Evolutionary conservation across 1,140 invertebrate genomes (phyloP).

Genomic region (Caenorhabditis inopinata): DNA sequence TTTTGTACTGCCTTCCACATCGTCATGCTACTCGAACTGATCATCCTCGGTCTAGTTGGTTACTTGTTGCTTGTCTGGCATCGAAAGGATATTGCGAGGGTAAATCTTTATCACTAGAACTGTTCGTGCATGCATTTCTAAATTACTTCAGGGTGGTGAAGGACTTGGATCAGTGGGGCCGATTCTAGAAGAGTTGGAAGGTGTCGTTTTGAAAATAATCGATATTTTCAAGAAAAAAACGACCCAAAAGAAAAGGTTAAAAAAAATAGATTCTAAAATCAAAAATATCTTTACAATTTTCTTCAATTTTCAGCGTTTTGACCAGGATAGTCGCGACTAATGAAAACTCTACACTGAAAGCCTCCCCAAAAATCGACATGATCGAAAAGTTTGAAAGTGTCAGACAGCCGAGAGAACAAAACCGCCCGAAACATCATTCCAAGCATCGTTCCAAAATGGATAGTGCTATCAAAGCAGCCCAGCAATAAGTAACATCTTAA

Average conservation of each 20-base stretch:
- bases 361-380: background rate
- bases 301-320: background rate
- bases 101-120: no score
- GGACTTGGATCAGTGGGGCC: background rate
- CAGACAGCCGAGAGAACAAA: background rate
- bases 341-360: background rate
- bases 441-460: slow-evolving; percentile 15
- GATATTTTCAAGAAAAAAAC: background rate
- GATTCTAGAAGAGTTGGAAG: background rate
- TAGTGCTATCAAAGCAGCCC: background rate
- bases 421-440: background rate
- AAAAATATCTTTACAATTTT: no score
- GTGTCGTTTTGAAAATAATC: background rate
- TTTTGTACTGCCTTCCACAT: background rate
- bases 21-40: slow-evolving; percentile 14
- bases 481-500: background rate
- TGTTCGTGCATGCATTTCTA: no score
- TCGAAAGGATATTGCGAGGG: background rate
- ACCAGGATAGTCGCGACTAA: background rate
- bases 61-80: background rate
- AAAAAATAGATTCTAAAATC: no score
- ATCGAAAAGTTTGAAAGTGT: slow-evolving; percentile 16
- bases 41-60: background rate
- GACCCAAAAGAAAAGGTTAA: background rate
- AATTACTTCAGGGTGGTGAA: background rate